phyloP scores from a whole-genome alignment of 35 echinoderm and acorn worm genomes.

The Lytechinus pictus region DNA sequence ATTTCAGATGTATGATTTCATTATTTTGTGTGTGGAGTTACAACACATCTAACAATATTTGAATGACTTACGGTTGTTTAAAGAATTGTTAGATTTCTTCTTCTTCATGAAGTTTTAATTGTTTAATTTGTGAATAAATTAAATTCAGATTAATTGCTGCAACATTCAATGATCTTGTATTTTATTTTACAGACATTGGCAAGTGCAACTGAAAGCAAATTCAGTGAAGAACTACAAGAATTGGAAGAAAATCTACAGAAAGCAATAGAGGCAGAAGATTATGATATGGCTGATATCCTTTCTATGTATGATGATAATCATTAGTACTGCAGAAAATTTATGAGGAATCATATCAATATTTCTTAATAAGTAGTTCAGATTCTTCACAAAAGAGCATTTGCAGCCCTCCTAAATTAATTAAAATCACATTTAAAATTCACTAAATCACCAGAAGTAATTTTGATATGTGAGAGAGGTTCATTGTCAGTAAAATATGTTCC shows the following conservation, averaged over 20 bases:
- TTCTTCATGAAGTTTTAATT: too few relatives aligned
- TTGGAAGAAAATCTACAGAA: constrained; percentile 29
- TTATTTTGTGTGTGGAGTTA: too few relatives aligned
- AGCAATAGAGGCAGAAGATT: constrained; percentile 48
- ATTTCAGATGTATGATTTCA: too few relatives aligned
- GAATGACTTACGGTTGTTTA: background rate
- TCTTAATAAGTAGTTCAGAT: background rate
- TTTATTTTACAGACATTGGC: background rate
- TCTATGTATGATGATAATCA: background rate
- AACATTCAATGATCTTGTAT: background rate
- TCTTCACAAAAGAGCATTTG: background rate
- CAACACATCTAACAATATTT: too few relatives aligned
- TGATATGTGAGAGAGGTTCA: too few relatives aligned
- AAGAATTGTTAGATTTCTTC: background rate
- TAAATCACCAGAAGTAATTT: too few relatives aligned
- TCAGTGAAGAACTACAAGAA: constrained; percentile 19
- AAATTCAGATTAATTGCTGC: background rate
- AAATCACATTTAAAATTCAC: too few relatives aligned
- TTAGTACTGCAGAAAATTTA: too few relatives aligned
- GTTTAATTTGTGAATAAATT: background rate
- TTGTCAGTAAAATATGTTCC: too few relatives aligned
- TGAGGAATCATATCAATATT: too few relatives aligned
- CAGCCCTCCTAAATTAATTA: too few relatives aligned
- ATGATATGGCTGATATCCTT: constrained; percentile 58
- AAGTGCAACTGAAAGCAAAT: background rate